A percentile compares a stretch with the other conserved stretches of the same genome.
Conservation (phyloP, 2,797 vertebrate species). For the Pseudochromis fuscus region DNA sequence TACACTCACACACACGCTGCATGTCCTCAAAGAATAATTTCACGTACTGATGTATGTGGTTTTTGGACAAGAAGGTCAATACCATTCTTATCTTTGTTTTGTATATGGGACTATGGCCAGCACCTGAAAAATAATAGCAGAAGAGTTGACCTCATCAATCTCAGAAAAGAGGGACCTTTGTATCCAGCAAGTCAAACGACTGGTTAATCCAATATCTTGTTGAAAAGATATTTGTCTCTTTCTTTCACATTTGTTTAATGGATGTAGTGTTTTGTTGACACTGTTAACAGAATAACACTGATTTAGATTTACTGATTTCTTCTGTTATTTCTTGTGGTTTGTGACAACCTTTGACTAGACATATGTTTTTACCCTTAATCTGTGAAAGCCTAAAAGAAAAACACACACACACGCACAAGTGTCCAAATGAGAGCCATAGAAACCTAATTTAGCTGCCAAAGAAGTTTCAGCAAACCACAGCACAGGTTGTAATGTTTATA, state of each 20-base stretch:
- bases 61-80: not conserved
- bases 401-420: not conserved
- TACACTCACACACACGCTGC: constrained; percentile 6
- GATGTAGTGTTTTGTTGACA: not conserved
- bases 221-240: not conserved
- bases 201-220: not conserved
- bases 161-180: not conserved
- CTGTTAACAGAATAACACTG: not conserved
- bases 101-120: not conserved
- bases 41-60: not conserved
- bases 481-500: constrained; percentile 34
- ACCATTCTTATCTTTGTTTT: constrained; percentile 1
- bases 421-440: not conserved
- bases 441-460: constrained; percentile 7
- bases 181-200: not conserved
- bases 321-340: not conserved
- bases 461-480: not conserved
- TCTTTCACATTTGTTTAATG: not conserved
- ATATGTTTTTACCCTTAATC: too few species aligned
- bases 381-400: not conserved
- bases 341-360: not conserved
- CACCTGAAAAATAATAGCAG: not conserved
- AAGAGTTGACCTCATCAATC: constrained; percentile 15
- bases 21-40: not conserved
- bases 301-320: not conserved